phyloP scores from a whole-genome alignment of 2,113 vertebrate species.

The Empidonax alnorum region DNA sequence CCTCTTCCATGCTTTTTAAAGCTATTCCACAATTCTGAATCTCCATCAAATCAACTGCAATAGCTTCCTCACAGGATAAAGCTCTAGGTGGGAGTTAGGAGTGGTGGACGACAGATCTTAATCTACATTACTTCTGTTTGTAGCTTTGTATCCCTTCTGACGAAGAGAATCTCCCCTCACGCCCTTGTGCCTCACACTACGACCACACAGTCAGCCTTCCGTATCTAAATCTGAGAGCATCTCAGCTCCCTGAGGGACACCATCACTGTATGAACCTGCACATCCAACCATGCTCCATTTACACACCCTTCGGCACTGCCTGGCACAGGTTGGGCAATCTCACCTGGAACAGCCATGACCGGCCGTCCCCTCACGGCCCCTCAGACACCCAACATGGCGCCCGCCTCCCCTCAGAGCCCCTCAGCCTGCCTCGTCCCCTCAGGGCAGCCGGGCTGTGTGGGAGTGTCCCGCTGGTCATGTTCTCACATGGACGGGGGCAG shows the following conservation, averaged over 20 bases:
- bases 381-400: neutral
- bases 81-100: neutral
- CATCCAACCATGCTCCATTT: neutral
- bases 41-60: neutral
- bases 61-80: neutral
- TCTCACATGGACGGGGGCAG: neutral
- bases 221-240: neutral
- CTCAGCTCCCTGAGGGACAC: neutral
- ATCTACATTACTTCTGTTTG: neutral
- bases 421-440: neutral
- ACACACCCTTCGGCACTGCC: neutral
- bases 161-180: neutral
- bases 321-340: fast-evolving
- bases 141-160: neutral
- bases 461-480: neutral
- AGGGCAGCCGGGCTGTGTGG: neutral
- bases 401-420: neutral
- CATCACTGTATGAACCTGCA: neutral
- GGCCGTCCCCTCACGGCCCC: fast-evolving
- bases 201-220: neutral
- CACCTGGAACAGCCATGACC: fast-evolving
- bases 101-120: fast-evolving
- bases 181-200: neutral
- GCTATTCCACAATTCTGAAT: neutral
- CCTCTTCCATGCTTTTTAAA: neutral